Percentiles rank a stretch among this genome's conserved stretches.
phyloP scores from a whole-genome alignment of 2,888 invertebrate genomes.

The Lasioglossum morio region DNA sequence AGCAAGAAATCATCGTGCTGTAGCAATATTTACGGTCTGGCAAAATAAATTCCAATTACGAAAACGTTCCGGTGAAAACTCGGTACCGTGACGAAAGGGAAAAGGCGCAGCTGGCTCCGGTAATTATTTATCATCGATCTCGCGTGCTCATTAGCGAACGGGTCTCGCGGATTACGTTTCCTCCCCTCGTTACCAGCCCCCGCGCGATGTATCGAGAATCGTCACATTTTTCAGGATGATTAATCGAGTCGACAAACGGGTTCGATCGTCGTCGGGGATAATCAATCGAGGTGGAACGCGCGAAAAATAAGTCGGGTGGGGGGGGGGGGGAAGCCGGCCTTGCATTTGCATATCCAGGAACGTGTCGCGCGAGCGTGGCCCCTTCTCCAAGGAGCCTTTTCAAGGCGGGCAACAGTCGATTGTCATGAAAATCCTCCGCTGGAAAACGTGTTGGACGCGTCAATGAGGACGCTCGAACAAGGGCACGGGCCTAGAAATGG shows the following conservation, averaged over 20 bases:
- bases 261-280: constrained; percentile 65
- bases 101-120: constrained; percentile 21
- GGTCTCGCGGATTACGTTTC: constrained; percentile 49
- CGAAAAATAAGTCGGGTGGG: constrained; percentile 64
- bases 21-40: background rate
- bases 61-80: background rate
- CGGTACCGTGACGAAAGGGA: background rate
- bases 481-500: constrained; percentile 54
- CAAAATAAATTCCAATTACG: constrained; percentile 2
- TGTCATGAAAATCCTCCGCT: constrained; percentile 77
- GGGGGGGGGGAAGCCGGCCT: background rate
- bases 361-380: constrained; percentile 61
- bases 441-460: constrained; percentile 67
- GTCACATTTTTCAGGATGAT: constrained; percentile 67
- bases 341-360: constrained; percentile 72
- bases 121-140: constrained; percentile 62
- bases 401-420: constrained; percentile 53
- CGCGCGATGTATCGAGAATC: constrained; percentile 49
- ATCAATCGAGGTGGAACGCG: constrained; percentile 63
- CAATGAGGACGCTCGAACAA: constrained; percentile 51
- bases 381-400: constrained; percentile 5
- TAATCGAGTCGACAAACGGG: constrained; percentile 73
- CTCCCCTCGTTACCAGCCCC: background rate
- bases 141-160: constrained; percentile 49
- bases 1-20: background rate